Base-by-base conservation (phyloP, 2,888 invertebrate genomes). In the Liopterus haemorrhoidalis region DNA sequence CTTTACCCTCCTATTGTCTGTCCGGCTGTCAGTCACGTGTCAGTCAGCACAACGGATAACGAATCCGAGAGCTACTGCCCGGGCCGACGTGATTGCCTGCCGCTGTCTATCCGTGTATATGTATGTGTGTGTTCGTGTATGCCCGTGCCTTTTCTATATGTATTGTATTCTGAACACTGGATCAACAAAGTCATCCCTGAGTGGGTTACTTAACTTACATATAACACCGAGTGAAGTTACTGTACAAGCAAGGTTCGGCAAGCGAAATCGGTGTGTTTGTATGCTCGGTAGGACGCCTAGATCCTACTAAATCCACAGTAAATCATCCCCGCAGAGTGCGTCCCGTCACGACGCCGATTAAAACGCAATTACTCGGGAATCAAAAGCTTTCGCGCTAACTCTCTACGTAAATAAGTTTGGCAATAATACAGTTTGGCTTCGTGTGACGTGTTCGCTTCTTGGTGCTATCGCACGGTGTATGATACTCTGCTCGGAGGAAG, bases 281-380 rank as follows among this genome's bases (percentile, higher is more conserved):
- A 18, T 33, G 19, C 11, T 25, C 28, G 11, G 12, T 16, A 3
- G 25, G 11, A 22, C 5, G 24, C 25, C 12, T 12, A 14, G 18
- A 35, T 35, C 39, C 48, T 33, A 46, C 44, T 45, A 51, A 53
- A 55, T 53, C 51, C 51, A 33, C 46, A 45, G 51, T 55, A 54
- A 54, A 55, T 55, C 55, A 55, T 54, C 54, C 55, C 48, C 38
- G 49, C 43, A 47, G 44, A 47, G 49, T 40, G 48, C 49, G 48
- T 50, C 47, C 48, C 53, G 54, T 54, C 54, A 53, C 53, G 54
- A 48, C 50, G 48, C 37, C 50, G 51, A 52, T 54, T 55, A 55
- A 55, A 54, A 50, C 46, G 50, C 50, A 51, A 54, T 55, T 54
- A 55, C 51, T 48, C 39, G 25, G 49, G 54, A 51, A 55, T 54